Percentiles rank a stretch among this genome's conserved stretches.
Conservation (phyloP, 2,888 invertebrate species). For the Caenorhabditis sp. region DNA sequence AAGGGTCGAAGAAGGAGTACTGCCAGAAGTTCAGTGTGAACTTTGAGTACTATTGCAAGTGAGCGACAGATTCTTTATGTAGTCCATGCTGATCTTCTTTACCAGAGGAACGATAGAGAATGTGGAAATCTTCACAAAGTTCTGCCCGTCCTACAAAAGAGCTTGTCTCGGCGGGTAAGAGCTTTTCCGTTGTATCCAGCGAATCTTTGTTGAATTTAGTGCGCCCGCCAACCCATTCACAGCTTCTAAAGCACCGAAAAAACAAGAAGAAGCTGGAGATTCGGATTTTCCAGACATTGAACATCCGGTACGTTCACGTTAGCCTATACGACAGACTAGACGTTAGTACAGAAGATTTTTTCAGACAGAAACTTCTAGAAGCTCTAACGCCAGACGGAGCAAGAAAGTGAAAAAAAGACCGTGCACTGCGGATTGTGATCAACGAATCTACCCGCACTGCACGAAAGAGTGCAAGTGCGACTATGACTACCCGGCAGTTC, state of each 20-base stretch:
- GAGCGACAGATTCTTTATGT: too few species aligned
- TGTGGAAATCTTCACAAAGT: conserved; percentile 59
- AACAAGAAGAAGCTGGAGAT: not conserved
- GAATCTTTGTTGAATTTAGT: not conserved
- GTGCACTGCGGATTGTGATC: conserved; percentile 72
- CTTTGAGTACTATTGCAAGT: conserved; percentile 67
- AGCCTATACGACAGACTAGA: not conserved
- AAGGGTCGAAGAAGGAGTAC: conserved; percentile 62
- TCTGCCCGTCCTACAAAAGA: conserved; percentile 62
- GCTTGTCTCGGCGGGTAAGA: conserved; percentile 35
- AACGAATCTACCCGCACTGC: conserved; percentile 59
- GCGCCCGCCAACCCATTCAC: conserved; percentile 39
- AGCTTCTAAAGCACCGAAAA: conserved; percentile 6
- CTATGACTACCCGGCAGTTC: conserved; percentile 71
- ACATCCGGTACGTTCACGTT: conserved; percentile 30
- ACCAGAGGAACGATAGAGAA: conserved; percentile 53
- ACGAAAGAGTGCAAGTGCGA: conserved; percentile 72
- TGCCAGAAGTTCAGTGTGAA: conserved; percentile 66
- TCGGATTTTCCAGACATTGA: conserved; percentile 62
- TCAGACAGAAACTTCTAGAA: not conserved
- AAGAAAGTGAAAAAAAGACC: conserved; percentile 48
- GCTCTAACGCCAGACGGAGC: not conserved
- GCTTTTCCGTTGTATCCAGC: not conserved
- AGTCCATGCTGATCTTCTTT: conserved; percentile 3
- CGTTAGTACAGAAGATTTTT: too few species aligned